Evolutionary conservation across 2,888 invertebrate genomes (phyloP), one percentile per base, ranked within the genome.

Genomic region (Orthonychiurus folsomi): DNA sequence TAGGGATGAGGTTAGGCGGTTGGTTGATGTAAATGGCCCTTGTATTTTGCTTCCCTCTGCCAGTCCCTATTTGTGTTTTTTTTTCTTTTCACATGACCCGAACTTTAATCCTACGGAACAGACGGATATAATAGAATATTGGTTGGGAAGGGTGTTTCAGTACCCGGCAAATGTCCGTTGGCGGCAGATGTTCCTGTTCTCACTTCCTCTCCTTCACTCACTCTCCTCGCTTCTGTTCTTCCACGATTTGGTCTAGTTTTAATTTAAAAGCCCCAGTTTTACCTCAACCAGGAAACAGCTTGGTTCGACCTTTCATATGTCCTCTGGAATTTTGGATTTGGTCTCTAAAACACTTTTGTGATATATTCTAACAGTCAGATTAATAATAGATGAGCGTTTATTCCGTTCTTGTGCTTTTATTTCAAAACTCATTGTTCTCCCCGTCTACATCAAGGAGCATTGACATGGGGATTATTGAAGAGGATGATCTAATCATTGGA

Each of bases 101-200:
- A 37, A 37, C 37, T 9, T 9, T 9, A 37, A 37, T 37, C 5
- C 9, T 37, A 37, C 37, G 15, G 37, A 15, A 37, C 37, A 37
- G 15, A 5, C 15, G 37, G 9, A 37, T 15, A 37, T 37, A 37
- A 5, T n/a, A n/a, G 37, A 15, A 9, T 5, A 37, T 9, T 37
- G 37, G 15, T 9, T 37, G 37, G 37, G 5, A 9, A 37, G 37
- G 37, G 37, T 37, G 9, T 37, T 37, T n/a, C 15, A 37, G 37
- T 37, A 37, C 37, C 37, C 37, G 37, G 37, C 37, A 37, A 37
- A 37, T 37, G 37, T 37, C 37, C 37, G 37, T 37, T 37, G 37
- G 15, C 37, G 37, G 37, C 37, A 37, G 37, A 37, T 37, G 37
- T 37, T 37, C 37, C 37, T 15, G 37, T 9, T 37, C 37, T 37